Conservation (phyloP, 2,797 vertebrate genomes). For the Alosa sapidissima region DNA sequence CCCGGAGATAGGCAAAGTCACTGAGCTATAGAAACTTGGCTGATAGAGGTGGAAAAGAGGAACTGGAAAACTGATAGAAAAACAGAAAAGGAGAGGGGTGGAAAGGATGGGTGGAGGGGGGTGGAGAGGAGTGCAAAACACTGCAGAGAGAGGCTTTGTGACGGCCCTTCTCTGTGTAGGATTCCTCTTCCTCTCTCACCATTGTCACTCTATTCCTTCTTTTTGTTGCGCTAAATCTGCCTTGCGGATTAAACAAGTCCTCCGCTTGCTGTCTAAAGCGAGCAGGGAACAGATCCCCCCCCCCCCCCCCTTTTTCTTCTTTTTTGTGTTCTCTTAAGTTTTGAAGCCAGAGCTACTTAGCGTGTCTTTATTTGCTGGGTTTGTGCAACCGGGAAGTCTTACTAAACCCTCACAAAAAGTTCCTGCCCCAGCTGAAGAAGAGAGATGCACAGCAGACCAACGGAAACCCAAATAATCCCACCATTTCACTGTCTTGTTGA, state of each 20-base stretch:
- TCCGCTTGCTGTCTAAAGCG: conserved; percentile 64
- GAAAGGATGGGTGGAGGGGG: neutral
- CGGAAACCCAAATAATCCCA: conserved; percentile 37
- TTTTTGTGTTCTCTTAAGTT: conserved; percentile 54
- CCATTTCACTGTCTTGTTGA: conserved; percentile 19
- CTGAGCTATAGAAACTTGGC: conserved; percentile 18
- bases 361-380: conserved; percentile 58
- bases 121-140: neutral
- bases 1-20: conserved; percentile 29
- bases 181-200: conserved; percentile 45
- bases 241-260: conserved; percentile 66
- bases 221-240: conserved; percentile 67
- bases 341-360: conserved; percentile 61
- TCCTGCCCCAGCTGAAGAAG: conserved; percentile 44
- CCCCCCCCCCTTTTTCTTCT: neutral
- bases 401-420: conserved; percentile 64
- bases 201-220: conserved; percentile 50
- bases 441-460: conserved; percentile 34
- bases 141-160: conserved; percentile 47
- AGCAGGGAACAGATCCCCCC: conserved; percentile 34
- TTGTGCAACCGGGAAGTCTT: conserved; percentile 60
- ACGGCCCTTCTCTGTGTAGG: conserved; percentile 43
- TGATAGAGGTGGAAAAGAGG: conserved; percentile 8
- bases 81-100: conserved; percentile 27
- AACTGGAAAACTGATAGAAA: conserved; percentile 15